Evolutionary conservation across 1,140 invertebrate genomes (phyloP), one percentile per base, ranked within the genome.

Genomic region (Drosophila setifemur): DNA sequence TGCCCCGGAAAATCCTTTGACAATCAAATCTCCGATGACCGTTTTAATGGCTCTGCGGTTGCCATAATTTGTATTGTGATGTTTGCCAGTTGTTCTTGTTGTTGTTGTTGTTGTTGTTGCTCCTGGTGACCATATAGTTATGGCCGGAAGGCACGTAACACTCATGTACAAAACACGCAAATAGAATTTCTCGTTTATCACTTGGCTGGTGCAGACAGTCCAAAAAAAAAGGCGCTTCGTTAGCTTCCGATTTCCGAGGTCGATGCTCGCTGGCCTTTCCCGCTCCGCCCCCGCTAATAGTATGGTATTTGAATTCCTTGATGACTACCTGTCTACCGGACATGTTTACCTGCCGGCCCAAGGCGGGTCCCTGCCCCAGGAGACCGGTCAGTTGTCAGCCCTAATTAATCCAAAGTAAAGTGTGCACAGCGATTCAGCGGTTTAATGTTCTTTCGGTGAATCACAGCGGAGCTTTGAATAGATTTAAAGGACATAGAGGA

Each of bases 231-330:
- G 33, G 21, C 29, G 52, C 63, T 64, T 42, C 45, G 37, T 67
- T 58, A 44, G 58, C 47, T 76, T 69, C 68, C 68, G 37, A 50
- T 43, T 61, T 43, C 52, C 37, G 35, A 64, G 77, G 68, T 82
- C 73, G 69, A 55, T 83, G 77, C 21, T 58, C 67, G 57, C 73
- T 54, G 33, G 33, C 19, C 26, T 25, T 37, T 29, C 35, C 14
- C 7, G 11, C 9, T 18, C 9, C n/a, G 23, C 7, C 7, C 3
- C 11, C 23, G 6, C 7, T 25, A 29, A 45, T 25, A 12, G n/a
- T 54, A 12, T 29, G 8, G 14, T 28, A 28, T 55, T 23, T 47
- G 29, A 44, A 47, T 69, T 42, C 21, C 12, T 69, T 47, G 47
- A 23, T 57, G 42, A n/a, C 52, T n/a, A 2, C 12, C n/a, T n/a